phyloP scores from a whole-genome alignment of 1,140 invertebrate species.

The Zaprionus capensis region DNA sequence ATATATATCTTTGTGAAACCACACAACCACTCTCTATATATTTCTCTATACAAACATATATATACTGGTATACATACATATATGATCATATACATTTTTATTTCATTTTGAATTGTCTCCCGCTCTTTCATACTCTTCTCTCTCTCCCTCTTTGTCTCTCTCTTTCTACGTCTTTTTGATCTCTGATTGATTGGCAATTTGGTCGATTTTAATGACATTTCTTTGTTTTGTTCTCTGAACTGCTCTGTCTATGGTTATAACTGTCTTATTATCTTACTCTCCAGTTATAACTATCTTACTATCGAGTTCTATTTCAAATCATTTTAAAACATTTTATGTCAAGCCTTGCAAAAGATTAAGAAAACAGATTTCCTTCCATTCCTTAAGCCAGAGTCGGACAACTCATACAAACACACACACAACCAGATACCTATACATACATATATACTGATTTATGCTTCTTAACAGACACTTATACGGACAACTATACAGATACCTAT shows the following conservation, averaged over 20 bases:
- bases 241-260: background rate
- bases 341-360: background rate
- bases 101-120: background rate
- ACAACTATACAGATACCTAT: too few species aligned
- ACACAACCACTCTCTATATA: background rate
- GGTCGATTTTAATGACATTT: conserved; percentile 9
- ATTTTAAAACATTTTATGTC: background rate
- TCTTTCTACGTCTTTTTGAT: conserved; percentile 4
- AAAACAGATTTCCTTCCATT: background rate
- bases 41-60: background rate
- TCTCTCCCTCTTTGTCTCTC: conserved; percentile 19
- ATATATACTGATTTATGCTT: too few species aligned
- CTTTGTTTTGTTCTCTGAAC: conserved; percentile 6
- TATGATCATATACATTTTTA: conserved; percentile 6
- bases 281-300: too few species aligned
- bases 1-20: background rate
- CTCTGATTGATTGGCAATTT: conserved; percentile 11
- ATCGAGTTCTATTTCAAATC: conserved; percentile 8
- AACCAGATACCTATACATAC: too few species aligned
- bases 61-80: background rate
- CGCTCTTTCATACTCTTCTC: conserved; percentile 11
- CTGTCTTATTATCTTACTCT: too few species aligned
- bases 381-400: background rate
- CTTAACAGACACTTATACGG: too few species aligned
- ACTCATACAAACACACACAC: background rate